phyloP scores from a whole-genome alignment of 2,888 invertebrate genomes.

The Marronus borbonicus region DNA sequence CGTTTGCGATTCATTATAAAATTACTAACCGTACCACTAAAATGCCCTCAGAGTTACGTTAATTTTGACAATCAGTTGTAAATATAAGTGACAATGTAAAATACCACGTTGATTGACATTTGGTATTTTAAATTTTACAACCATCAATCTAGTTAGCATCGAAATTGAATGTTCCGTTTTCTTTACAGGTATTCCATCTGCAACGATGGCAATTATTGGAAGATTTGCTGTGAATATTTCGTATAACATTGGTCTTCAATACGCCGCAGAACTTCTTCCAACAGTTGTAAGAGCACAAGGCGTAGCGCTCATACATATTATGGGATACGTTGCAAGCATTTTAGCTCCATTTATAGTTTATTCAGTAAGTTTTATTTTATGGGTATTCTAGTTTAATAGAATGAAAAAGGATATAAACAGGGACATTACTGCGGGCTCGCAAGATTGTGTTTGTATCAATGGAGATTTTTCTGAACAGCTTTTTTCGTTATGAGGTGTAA shows the following conservation, averaged over 20 bases:
- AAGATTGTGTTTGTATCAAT: too few species aligned
- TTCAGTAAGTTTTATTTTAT: slow-evolving; percentile 71
- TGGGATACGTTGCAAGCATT: slow-evolving; percentile 90
- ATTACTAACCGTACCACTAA: background rate
- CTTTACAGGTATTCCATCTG: slow-evolving; percentile 79
- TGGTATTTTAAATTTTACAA: background rate
- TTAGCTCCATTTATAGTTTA: slow-evolving; percentile 90
- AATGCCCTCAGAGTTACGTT: background rate
- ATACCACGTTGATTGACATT: background rate
- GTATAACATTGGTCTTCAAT: slow-evolving; percentile 92
- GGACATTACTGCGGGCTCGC: too few species aligned
- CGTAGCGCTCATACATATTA: slow-evolving; percentile 88
- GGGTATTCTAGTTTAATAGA: slow-evolving; percentile 13
- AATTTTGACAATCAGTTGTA: background rate
- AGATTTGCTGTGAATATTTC: slow-evolving; percentile 91
- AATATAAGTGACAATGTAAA: background rate
- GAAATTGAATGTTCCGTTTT: slow-evolving; percentile 22
- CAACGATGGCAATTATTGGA: slow-evolving; percentile 85
- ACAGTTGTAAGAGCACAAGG: slow-evolving; percentile 92
- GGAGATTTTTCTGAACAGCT: too few species aligned
- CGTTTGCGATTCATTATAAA: slow-evolving; percentile 29
- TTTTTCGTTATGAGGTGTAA: too few species aligned
- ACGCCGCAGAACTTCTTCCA: slow-evolving; percentile 89
- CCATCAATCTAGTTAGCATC: background rate
- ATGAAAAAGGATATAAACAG: background rate